Base-by-base conservation (phyloP, 1,140 invertebrate species). In the Achatina immaculata region DNA sequence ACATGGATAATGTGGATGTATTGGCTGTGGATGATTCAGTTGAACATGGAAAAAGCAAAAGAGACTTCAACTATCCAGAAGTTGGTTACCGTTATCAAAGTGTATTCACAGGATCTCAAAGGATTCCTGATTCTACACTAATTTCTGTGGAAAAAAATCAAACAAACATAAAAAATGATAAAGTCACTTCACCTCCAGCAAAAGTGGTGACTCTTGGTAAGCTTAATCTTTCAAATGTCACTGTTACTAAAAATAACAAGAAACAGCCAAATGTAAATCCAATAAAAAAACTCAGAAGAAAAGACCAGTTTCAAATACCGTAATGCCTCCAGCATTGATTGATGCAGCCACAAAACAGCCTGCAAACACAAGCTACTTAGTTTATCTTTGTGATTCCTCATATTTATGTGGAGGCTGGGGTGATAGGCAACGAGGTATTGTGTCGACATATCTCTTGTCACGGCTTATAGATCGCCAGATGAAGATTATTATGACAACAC, bases 361-460 rank as follows among this genome's bases (percentile, higher is more conserved):
- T 48, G 38, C 38, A 16, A 31, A 73, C 9, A 73, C 6, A 42
- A 81, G 81, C 24, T 85, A 85, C 77, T 48, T 87, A 31, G 48
- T 85, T n/a, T 85, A 83, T 76, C 24, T 82, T 24, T 87, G 85
- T 48, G 81, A 84, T 48, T 11, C 51, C 1, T 48, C 40, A 31
- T n/a, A 55, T 11, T 58, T 14, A 2, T 87, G 86, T 81, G 85
- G 84, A 1, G 86, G 86, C 0, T 85, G 83, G 83, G 85, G 83
- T 19, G 85, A 87, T 75, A 78, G 86, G 78, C 85, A 85, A 45
- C 58, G 80, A 21, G 85, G 84, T 11, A 80, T 86, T 28, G 77
- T 84, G 2, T 81, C 83, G 31, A 43, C 66, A 3, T 87, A 80
- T 74, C 34, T 86, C 2, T 65, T 85, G 34, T 78, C 86, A 6